Percentiles rank a stretch among this genome's conserved stretches.
Evolutionary conservation across 2,888 invertebrate species (phyloP).

Genomic region (Cephus pygmeus): DNA sequence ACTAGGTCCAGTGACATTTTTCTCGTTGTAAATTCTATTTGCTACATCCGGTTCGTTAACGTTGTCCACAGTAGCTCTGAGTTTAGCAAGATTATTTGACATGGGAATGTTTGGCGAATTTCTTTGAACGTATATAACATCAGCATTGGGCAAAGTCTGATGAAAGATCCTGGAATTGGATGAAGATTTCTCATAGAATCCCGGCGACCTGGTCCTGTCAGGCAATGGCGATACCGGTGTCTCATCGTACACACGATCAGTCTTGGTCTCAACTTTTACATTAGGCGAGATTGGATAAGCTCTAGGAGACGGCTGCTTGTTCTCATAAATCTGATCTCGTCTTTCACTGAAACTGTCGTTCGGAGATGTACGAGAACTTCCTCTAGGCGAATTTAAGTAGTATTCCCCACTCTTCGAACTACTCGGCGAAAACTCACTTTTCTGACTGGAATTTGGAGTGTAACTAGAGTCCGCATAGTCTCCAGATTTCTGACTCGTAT

Average conservation of each 20-base stretch:
- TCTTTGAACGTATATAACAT: slow-evolving; percentile 27
- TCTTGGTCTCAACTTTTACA: slow-evolving; percentile 34
- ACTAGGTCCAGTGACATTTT: background rate
- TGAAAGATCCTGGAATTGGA: slow-evolving; percentile 17
- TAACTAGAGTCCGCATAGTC: slow-evolving; percentile 60
- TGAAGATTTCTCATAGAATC: slow-evolving; percentile 21
- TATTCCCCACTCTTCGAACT: slow-evolving; percentile 62
- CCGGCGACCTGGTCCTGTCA: slow-evolving; percentile 21
- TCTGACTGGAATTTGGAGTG: slow-evolving; percentile 60
- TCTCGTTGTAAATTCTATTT: background rate
- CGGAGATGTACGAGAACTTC: slow-evolving; percentile 44
- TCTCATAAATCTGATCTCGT: slow-evolving; percentile 44
- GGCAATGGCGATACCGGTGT: slow-evolving; percentile 24
- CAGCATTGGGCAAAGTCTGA: slow-evolving; percentile 10
- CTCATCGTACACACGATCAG: slow-evolving; percentile 51
- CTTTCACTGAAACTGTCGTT: slow-evolving; percentile 35
- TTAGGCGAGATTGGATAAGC: slow-evolving; percentile 40
- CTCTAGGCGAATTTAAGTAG: slow-evolving; percentile 50
- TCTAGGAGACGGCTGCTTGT: slow-evolving; percentile 26
- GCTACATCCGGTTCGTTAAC: background rate
- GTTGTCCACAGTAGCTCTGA: slow-evolving; percentile 34
- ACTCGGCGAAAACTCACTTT: slow-evolving; percentile 58
- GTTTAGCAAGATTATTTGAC: slow-evolving; percentile 39
- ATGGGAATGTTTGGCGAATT: slow-evolving; percentile 41
- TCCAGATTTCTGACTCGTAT: slow-evolving; percentile 57